Base-by-base conservation (phyloP, 2,113 vertebrate genomes). In the Clarias macrocephalus region DNA sequence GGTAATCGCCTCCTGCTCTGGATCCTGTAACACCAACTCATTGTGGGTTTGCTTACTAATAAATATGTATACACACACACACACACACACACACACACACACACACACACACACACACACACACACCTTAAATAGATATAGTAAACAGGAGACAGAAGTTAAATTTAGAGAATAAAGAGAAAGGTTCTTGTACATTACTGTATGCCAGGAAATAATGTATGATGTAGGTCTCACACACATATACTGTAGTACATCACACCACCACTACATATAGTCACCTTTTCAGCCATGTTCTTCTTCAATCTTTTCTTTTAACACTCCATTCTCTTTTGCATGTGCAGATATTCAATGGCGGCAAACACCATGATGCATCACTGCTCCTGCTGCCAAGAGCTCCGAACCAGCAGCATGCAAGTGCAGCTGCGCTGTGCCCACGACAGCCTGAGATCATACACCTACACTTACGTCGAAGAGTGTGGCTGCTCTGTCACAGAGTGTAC, bases 11-110 rank as follows among this genome's bases (percentile, higher is more conserved):
- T 94, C 94, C 56, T 99, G 98, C 63, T 91, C 92, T 86, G 98
- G 98, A 85, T 88, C 87, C 72, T 99, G 98, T 91, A 94, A 92
- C 0, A 90, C 94, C 1, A 94, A 85, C 52, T 97, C 97, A 81
- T 89, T 90, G 98, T 98, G 92, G 96, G 96, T 94, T 52, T 76
- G n/a, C 56, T 57, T 16, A n/a, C 30, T 23, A n/a, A 52, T 42
- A 28, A 33, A 63, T 5, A 28, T 10, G n/a, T 13, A 54, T 30
- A 66, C 63, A 42, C 42, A 25, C 28, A 60, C 18, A 56, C 37
- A 25, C 11, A 28, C 37, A 65, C 28, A 57, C 11, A 82, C 15
- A 42, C 42, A 1, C 3, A 82, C 9, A 59, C 30, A 1, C 19
- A 84, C 28, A 84, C 84, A 72, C 23, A 70, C 62, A 30, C 15